A percentile compares a stretch with the other conserved stretches of the same genome.
These are phyloP conservation scores for Eurytoma adleriae DNA, from an alignment of 2,888 invertebrate species.

Conservation along the genomic window DNA sequence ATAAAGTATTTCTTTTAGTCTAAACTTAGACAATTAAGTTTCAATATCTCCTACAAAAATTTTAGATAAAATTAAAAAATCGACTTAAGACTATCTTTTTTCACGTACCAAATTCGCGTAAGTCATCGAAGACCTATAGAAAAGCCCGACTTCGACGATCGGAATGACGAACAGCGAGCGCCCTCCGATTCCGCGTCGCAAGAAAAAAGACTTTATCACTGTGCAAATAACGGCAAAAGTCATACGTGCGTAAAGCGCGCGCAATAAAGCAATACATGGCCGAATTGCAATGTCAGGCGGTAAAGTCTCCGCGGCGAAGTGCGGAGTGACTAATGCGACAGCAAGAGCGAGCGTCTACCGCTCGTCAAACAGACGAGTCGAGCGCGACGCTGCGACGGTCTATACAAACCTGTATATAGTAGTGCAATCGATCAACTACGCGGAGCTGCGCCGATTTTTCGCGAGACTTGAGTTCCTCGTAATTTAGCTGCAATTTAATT, in stretches of 20 bases:
- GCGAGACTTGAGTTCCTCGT: no score
- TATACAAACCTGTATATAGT: background rate
- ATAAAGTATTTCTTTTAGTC: no score
- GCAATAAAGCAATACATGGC: constrained; percentile 22
- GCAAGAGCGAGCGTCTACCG: background rate
- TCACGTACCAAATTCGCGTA: no score
- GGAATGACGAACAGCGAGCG: background rate
- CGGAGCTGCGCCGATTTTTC: no score
- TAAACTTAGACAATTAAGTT: no score
- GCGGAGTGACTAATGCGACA: constrained; percentile 28
- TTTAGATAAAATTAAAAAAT: no score
- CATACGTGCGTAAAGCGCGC: constrained; percentile 4
- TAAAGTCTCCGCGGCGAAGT: constrained; percentile 2
- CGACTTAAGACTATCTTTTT: no score
- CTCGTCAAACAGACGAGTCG: constrained; percentile 36
- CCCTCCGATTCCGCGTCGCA: background rate
- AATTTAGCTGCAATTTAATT: no score
- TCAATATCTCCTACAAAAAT: no score
- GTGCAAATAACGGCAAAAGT: constrained; percentile 7
- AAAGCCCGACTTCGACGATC: no score
- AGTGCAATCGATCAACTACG: no score
- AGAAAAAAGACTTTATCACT: background rate
- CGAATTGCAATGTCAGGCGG: background rate
- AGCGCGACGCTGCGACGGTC: constrained; percentile 61
- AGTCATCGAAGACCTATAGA: no score